Conservation (phyloP, 1,140 invertebrate species). For the Neodiprion pinetum region DNA sequence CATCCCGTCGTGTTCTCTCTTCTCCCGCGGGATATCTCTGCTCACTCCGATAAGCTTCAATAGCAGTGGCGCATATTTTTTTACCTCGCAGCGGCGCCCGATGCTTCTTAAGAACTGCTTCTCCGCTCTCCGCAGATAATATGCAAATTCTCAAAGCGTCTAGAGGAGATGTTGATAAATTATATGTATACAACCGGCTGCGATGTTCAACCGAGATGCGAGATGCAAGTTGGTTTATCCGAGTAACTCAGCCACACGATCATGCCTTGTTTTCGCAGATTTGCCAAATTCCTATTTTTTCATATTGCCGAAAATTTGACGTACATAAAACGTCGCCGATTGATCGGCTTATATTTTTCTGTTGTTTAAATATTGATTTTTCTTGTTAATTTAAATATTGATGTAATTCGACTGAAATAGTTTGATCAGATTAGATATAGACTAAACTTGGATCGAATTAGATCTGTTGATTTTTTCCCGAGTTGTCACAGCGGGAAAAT, state of each 20-base stretch:
- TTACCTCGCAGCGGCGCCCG: neutral
- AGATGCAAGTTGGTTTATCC: neutral
- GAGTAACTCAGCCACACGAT: neutral
- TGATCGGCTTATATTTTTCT: too few relatives aligned
- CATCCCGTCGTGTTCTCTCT: neutral
- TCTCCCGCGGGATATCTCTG: neutral
- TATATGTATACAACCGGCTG: neutral
- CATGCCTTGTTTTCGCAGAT: neutral
- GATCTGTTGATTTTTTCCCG: too few relatives aligned
- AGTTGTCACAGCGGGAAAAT: too few relatives aligned
- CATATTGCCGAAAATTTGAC: too few relatives aligned
- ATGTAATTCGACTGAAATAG: too few relatives aligned
- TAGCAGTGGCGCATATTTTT: neutral
- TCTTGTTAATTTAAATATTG: too few relatives aligned
- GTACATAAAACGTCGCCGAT: too few relatives aligned
- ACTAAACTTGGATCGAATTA: too few relatives aligned
- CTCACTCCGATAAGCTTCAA: neutral
- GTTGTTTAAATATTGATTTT: too few relatives aligned
- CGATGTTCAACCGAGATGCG: neutral
- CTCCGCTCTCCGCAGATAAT: neutral
- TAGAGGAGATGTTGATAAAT: neutral
- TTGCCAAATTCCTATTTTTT: neutral
- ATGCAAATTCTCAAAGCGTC: conserved; percentile 1
- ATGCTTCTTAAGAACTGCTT: neutral
- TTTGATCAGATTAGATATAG: too few relatives aligned